Conservation (phyloP, 2,797 vertebrate species). For the Scyliorhinus canicula region DNA sequence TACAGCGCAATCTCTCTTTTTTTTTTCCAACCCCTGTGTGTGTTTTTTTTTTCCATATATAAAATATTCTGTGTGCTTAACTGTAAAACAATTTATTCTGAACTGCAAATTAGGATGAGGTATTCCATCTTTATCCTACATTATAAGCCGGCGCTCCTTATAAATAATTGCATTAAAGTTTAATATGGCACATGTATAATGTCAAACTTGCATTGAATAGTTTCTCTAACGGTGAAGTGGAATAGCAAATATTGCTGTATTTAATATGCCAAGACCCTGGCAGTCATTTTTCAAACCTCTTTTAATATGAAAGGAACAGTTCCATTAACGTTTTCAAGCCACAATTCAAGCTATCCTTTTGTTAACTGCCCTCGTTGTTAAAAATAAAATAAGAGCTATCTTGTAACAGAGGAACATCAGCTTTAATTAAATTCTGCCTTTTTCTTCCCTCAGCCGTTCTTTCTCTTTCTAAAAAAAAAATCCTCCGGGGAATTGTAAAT, state of each 20-base stretch:
- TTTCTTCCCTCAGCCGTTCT: neutral
- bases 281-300: neutral
- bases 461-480: neutral
- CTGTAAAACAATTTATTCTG: neutral
- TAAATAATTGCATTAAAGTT: conserved; percentile 32
- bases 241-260: conserved; percentile 29
- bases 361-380: neutral
- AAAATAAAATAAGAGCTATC: neutral
- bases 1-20: neutral
- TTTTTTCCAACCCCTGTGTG: neutral
- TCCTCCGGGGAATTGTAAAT: neutral
- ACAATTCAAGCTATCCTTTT: conserved; percentile 9
- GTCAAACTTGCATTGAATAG: conserved; percentile 28
- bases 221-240: neutral
- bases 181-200: conserved; percentile 11
- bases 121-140: conserved; percentile 12
- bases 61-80: neutral
- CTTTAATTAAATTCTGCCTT: conserved; percentile 7
- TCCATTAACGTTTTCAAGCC: conserved; percentile 5
- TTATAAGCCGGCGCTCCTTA: neutral
- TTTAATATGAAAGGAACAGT: conserved; percentile 29
- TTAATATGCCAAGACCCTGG: neutral
- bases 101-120: neutral
- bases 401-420: neutral
- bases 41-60: neutral